phyloP scores from a whole-genome alignment of 2,888 invertebrate genomes.

The Phorcus lineatus region DNA sequence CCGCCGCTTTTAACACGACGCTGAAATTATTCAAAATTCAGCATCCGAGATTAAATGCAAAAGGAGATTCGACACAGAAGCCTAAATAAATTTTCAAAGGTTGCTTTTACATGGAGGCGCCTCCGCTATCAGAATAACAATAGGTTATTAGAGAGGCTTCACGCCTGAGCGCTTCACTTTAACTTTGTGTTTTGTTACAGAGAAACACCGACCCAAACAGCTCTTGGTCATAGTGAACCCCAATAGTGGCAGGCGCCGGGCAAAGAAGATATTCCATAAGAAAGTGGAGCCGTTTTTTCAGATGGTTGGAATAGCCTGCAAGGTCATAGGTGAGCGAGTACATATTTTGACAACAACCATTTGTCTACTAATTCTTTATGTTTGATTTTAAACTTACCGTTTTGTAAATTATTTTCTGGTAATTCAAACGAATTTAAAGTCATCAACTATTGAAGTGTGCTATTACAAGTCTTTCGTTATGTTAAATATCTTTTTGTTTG shows the following conservation, averaged over 20 bases:
- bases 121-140: constrained; percentile 14
- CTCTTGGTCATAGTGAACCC: constrained; percentile 66
- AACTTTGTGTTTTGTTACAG: constrained; percentile 35
- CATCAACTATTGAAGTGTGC: neutral
- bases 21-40: neutral
- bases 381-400: neutral
- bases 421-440: neutral
- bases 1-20: neutral
- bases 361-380: neutral
- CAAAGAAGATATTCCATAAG: constrained; percentile 53
- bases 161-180: neutral
- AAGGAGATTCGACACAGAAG: constrained; percentile 9
- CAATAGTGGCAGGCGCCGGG: constrained; percentile 60
- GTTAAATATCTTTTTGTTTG: no score
- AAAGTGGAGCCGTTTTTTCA: constrained; percentile 58
- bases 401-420: neutral
- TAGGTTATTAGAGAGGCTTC: neutral
- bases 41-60: neutral
- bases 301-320: constrained; percentile 50
- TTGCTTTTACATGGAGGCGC: constrained; percentile 9
- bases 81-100: constrained; percentile 4
- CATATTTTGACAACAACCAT: neutral
- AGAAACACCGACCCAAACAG: constrained; percentile 45
- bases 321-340: constrained; percentile 50
- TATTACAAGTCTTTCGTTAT: no score